Percentiles rank a stretch among this genome's conserved stretches.
phyloP scores from a whole-genome alignment of 2,113 vertebrate species.

The Monopterus albus region DNA sequence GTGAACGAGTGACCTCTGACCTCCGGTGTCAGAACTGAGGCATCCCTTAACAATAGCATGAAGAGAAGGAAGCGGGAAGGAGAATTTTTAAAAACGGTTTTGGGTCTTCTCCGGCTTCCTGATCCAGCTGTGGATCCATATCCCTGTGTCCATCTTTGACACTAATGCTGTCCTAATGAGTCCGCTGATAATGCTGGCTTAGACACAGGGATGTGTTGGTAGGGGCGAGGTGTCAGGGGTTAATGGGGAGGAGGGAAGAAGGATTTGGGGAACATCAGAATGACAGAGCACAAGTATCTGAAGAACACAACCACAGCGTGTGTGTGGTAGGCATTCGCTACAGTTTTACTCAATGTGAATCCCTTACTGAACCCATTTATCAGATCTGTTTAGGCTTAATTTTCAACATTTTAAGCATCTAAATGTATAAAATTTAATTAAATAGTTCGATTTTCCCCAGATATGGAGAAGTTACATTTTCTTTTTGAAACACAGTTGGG shows the following conservation, averaged over 20 bases:
- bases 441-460: too few species aligned
- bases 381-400: too few species aligned
- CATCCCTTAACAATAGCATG: conserved; percentile 73
- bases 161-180: conserved; percentile 81
- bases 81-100: conserved; percentile 46
- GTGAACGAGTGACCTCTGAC: conserved; percentile 75
- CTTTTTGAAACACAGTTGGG: too few species aligned
- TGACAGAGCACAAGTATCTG: conserved; percentile 33
- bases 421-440: too few species aligned
- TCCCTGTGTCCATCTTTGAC: conserved; percentile 76
- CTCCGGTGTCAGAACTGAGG: conserved; percentile 71
- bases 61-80: conserved; percentile 43
- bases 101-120: conserved; percentile 63
- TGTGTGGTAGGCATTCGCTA: not conserved
- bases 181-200: conserved; percentile 67
- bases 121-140: conserved; percentile 68
- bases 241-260: conserved; percentile 58
- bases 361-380: too few species aligned
- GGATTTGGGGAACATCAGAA: conserved; percentile 53
- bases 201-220: conserved; percentile 59
- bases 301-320: conserved; percentile 18
- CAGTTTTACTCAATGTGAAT: too few species aligned
- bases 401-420: too few species aligned
- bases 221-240: conserved; percentile 65
- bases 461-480: too few species aligned